Evolutionary conservation across 2,888 invertebrate genomes (phyloP), one percentile per base, ranked within the genome.

Genomic region (Cryptocephalus moraei): DNA sequence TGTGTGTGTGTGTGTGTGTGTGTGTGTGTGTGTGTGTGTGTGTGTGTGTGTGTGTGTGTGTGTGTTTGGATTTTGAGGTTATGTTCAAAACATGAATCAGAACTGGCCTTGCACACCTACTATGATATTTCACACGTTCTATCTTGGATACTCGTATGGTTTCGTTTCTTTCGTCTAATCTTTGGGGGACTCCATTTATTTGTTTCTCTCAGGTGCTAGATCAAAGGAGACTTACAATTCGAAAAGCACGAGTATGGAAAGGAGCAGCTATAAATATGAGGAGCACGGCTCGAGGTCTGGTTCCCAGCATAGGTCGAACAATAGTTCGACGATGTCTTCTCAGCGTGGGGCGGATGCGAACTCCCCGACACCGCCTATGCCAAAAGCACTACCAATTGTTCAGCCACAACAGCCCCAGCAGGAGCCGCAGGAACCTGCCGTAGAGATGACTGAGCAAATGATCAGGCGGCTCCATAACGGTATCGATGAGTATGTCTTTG

Each of bases 211-310:
- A 43, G 36, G 34, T 12, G 10, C 12, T 14, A 54, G 52, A 39
- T 56, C 50, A 46, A 67, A 66, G 49, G 69, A 69, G 46, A 59
- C 66, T 1, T 71, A 71, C 52, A 63, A 55, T 57, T 68, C 71
- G 9, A 71, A 71, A 56, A 69, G 71, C 14, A 61, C 67, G 4
- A 71, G 71, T 54, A 52, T 71, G 56, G 71, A 72, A 49, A 56
- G 68, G 36, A 59, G 54, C 43, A 57, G 57, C 40, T 58, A 59
- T 39, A 60, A 59, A 34, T 61, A 57, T 45, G 76, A 75, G 55
- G 72, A 73, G 44, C 69, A 76, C 41, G 70, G 73, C 54, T 59
- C 78, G 8, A 71, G 79, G 51, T 77, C 79, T 36, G 76, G 79
- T 45, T 80, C 79, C 40, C 77, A 79, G 50, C 78, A 79, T 50